These are phyloP conservation scores for Oscheius onirici DNA, from an alignment of 2,888 invertebrate species.

Conservation along the genomic window DNA sequence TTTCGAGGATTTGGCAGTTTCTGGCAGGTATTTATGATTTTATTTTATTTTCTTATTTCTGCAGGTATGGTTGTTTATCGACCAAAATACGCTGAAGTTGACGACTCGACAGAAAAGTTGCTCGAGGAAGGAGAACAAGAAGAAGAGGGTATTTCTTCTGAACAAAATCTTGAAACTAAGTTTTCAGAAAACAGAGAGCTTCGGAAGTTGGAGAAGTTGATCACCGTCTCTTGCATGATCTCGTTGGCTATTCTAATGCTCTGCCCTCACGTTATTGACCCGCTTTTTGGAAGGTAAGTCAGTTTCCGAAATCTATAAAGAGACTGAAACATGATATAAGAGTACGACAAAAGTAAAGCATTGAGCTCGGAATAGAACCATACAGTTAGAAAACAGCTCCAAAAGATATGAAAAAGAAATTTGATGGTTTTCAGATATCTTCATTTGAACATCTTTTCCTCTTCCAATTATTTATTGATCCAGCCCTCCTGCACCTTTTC, in stretches of 20 bases:
- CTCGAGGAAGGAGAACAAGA: neutral
- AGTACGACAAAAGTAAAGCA: too few species aligned
- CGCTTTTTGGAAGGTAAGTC: neutral
- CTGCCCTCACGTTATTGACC: neutral
- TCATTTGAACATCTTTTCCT: too few species aligned
- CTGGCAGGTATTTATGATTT: neutral
- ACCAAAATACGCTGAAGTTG: neutral
- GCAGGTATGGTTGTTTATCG: neutral
- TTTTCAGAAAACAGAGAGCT: neutral
- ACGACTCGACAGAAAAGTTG: neutral
- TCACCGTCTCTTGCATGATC: neutral
- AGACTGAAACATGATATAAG: too few species aligned
- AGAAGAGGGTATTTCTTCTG: neutral
- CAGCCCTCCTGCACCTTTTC: too few species aligned
- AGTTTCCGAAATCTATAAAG: too few species aligned
- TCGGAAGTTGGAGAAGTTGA: neutral
- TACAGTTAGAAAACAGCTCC: too few species aligned
- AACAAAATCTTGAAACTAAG: neutral
- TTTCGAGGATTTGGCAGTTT: conserved; percentile 24
- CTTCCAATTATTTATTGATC: too few species aligned
- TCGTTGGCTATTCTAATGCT: neutral
- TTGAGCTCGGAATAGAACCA: too few species aligned
- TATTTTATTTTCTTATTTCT: neutral
- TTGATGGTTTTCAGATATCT: too few species aligned
- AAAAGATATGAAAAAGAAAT: too few species aligned